Percentiles rank a stretch among this genome's conserved stretches.
Conservation (phyloP, 2,797 vertebrate genomes). For the Anguilla anguilla region DNA sequence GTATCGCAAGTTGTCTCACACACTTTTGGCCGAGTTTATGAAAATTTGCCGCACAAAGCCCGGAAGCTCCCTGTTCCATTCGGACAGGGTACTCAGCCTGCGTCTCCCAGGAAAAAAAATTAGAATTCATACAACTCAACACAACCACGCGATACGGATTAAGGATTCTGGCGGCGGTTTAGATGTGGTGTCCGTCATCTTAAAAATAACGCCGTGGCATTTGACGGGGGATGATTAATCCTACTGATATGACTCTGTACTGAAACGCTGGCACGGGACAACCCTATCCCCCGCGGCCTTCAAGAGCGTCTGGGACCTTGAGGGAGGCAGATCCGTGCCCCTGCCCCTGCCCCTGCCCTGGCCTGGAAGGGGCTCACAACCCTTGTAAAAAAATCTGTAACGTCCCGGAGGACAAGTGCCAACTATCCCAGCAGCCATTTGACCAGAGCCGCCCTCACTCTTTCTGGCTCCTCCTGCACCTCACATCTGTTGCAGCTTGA, state of each 20-base stretch:
- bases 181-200: constrained; percentile 42
- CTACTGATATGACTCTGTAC: constrained; percentile 66
- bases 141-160: constrained; percentile 21
- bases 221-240: constrained; percentile 47
- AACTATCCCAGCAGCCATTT: neutral
- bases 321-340: constrained; percentile 43
- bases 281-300: constrained; percentile 63
- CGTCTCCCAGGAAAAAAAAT: constrained; percentile 36
- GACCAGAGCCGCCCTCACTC: neutral
- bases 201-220: constrained; percentile 53
- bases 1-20: neutral
- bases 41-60: neutral
- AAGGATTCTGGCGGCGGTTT: constrained; percentile 39
- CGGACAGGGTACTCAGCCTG: neutral
- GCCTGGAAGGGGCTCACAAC: neutral
- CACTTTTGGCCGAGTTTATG: neutral
- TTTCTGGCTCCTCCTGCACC: neutral
- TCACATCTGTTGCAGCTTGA: neutral
- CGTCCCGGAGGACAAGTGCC: constrained; percentile 37
- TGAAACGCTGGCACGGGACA: constrained; percentile 70
- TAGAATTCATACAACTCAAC: constrained; percentile 19
- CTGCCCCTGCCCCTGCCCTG: constrained; percentile 31
- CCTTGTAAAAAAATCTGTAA: constrained; percentile 55
- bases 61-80: neutral
- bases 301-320: constrained; percentile 62